Evolutionary conservation across 2,888 invertebrate species (phyloP).

Genomic region (Tridacna crocea): DNA sequence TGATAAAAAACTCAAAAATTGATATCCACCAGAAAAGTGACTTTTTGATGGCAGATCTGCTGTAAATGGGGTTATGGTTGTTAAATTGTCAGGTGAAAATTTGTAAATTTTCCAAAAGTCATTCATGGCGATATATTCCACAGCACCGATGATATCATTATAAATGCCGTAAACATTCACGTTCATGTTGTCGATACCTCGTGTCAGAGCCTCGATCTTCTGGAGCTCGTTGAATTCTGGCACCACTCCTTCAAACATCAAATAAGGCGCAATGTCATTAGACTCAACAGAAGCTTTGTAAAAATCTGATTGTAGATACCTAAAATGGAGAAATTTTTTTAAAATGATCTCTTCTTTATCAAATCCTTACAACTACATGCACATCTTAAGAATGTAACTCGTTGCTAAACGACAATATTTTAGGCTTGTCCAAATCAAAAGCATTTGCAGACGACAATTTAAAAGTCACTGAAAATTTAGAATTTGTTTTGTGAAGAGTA

Average conservation of each 20-base stretch:
- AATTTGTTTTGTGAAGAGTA: too few relatives aligned
- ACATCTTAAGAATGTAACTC: neutral
- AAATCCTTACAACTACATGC: too few relatives aligned
- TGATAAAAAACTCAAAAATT: constrained; percentile 76
- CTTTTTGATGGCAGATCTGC: constrained; percentile 49
- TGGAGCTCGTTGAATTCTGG: constrained; percentile 74
- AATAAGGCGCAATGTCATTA: constrained; percentile 76
- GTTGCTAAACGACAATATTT: too few relatives aligned
- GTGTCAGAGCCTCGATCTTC: constrained; percentile 69
- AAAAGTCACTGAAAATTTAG: too few relatives aligned
- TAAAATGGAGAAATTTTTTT: constrained; percentile 65
- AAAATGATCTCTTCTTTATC: too few relatives aligned
- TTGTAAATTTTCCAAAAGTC: constrained; percentile 81
- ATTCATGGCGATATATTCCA: constrained; percentile 73
- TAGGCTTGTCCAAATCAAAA: too few relatives aligned
- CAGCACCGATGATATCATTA: constrained; percentile 25
- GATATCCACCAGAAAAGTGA: constrained; percentile 30
- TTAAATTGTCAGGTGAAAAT: constrained; percentile 56
- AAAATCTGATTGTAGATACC: constrained; percentile 73
- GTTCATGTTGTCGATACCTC: constrained; percentile 81
- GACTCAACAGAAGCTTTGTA: constrained; percentile 70
- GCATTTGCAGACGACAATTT: too few relatives aligned
- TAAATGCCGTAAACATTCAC: constrained; percentile 74
- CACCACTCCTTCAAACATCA: constrained; percentile 75
- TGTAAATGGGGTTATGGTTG: constrained; percentile 44